Evolutionary conservation across 2,113 vertebrate genomes (phyloP).

Genomic region (Scortum barcoo): DNA sequence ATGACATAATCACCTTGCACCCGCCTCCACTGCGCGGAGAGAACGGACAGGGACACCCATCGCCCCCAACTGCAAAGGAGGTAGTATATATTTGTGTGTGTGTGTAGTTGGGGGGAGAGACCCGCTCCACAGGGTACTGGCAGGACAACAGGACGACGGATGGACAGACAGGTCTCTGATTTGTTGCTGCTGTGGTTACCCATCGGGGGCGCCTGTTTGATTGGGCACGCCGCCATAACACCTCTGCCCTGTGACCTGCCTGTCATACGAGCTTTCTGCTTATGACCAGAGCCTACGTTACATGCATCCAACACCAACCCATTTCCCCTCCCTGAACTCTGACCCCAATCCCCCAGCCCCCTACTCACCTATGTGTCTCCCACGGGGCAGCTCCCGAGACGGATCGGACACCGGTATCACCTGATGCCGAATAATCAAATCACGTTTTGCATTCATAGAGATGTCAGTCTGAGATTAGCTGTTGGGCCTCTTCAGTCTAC

Average conservation of each 20-base stretch:
- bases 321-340: constrained; percentile 61
- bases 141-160: constrained; percentile 16
- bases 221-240: constrained; percentile 61
- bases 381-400: constrained; percentile 7
- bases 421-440: constrained; percentile 44
- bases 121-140: background rate
- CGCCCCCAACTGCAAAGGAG: constrained; percentile 79
- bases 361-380: constrained; percentile 33
- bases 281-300: constrained; percentile 66
- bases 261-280: constrained; percentile 66
- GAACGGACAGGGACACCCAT: constrained; percentile 74
- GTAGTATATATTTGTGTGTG: constrained; percentile 60
- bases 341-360: constrained; percentile 51
- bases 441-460: constrained; percentile 15
- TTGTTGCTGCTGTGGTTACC: constrained; percentile 64
- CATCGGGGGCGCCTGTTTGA: constrained; percentile 40
- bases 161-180: constrained; percentile 43
- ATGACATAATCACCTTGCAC: constrained; percentile 80
- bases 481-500: background rate
- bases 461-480: constrained; percentile 23
- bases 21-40: constrained; percentile 73
- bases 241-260: constrained; percentile 65
- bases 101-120: background rate
- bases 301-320: constrained; percentile 34
- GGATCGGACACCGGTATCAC: constrained; percentile 30